Evolutionary conservation across 2,797 vertebrate species (phyloP).

Genomic region (Cyprinodon diabolis): DNA sequence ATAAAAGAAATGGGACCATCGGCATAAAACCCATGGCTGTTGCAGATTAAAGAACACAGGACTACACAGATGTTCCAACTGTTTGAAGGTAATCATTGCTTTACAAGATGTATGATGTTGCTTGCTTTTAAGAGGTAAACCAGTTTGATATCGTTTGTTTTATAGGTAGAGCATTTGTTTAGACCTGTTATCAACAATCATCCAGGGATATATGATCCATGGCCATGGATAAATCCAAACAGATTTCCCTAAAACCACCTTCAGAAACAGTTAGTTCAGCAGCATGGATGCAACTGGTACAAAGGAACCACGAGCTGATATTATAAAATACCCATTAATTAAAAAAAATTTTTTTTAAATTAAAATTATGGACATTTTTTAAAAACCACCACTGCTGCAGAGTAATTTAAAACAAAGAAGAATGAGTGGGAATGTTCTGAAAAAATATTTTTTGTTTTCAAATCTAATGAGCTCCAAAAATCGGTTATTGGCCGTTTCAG

Average conservation of each 20-base stretch:
- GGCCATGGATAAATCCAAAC: not conserved
- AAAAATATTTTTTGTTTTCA: not conserved
- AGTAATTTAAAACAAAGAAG: not conserved
- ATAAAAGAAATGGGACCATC: not conserved
- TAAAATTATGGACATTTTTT: not conserved
- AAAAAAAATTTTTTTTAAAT: not conserved
- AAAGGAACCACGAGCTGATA: not conserved
- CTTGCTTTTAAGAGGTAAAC: not conserved
- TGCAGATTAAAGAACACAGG: not conserved
- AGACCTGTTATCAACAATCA: not conserved
- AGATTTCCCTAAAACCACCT: not conserved
- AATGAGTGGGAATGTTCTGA: not conserved
- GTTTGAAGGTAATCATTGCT: not conserved
- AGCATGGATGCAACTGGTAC: not conserved
- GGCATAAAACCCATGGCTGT: not conserved
- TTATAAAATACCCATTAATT: not conserved
- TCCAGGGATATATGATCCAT: not conserved
- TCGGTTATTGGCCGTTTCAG: not conserved
- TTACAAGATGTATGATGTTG: not conserved
- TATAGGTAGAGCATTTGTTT: not conserved
- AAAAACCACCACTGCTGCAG: not conserved
- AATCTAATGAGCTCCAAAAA: not conserved
- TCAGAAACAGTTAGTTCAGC: not conserved
- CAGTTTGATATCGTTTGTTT: not conserved
- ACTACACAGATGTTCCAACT: not conserved